Conservation (phyloP, 2,888 invertebrate genomes). For the Mythimna ferrago region DNA sequence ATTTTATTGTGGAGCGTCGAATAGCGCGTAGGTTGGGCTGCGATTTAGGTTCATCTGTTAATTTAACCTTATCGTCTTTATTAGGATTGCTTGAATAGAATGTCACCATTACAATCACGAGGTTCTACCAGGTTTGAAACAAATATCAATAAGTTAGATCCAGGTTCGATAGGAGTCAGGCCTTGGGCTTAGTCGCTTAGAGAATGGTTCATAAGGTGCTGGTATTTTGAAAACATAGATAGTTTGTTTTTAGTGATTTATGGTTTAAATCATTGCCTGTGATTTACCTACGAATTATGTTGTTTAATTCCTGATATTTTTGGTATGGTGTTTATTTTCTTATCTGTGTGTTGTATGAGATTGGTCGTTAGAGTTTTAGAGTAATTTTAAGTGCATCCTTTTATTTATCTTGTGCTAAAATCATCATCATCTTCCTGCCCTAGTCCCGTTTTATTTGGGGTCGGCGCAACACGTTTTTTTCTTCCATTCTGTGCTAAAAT, state of each 20-base stretch:
- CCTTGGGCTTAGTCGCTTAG: constrained; percentile 13
- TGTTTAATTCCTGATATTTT: background rate
- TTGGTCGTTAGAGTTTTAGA: no score
- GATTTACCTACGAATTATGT: no score
- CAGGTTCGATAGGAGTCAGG: constrained; percentile 5
- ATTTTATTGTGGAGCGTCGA: background rate
- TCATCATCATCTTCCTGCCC: no score
- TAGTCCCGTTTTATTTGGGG: no score
- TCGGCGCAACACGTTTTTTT: no score
- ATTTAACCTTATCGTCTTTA: constrained; percentile 4
- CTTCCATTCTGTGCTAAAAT: no score
- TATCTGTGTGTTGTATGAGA: no score
- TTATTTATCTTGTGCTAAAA: no score
- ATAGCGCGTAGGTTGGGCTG: constrained; percentile 1
- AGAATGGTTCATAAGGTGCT: background rate
- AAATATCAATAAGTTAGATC: constrained; percentile 36
- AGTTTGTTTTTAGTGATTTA: no score
- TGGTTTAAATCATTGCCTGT: no score
- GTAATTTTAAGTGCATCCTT: no score
- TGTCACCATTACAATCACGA: constrained; percentile 35
- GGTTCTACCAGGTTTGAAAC: constrained; percentile 1
- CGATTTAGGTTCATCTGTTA: background rate
- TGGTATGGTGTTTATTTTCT: background rate
- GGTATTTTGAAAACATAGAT: background rate
- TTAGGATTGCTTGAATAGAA: constrained; percentile 23